Evolutionary conservation across 2,113 vertebrate species (phyloP).

Genomic region (Hydrolagus affinis): DNA sequence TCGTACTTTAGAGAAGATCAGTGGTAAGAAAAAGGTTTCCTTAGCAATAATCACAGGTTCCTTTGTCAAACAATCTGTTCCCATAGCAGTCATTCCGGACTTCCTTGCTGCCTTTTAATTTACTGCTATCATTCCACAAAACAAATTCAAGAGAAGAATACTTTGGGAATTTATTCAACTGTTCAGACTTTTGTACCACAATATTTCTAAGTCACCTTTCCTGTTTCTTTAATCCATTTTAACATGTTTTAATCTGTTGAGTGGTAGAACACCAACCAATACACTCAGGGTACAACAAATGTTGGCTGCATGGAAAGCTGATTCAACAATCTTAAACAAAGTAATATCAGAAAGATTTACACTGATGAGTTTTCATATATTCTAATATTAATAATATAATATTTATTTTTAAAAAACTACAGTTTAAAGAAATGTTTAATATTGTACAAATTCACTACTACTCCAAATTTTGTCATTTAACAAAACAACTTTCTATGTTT

Average conservation of each 20-base stretch:
- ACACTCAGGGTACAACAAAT: background rate
- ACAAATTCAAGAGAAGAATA: slow-evolving; percentile 15
- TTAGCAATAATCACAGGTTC: slow-evolving; percentile 22
- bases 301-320: background rate
- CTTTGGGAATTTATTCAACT: slow-evolving; percentile 21
- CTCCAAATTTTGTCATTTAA: too few relatives aligned
- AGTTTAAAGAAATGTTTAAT: background rate
- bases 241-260: background rate
- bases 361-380: background rate
- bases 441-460: background rate
- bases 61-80: background rate
- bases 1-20: background rate
- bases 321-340: background rate
- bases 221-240: background rate
- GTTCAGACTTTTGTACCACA: background rate
- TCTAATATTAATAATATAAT: background rate
- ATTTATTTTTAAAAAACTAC: background rate
- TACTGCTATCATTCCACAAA: slow-evolving; percentile 21
- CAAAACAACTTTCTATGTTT: background rate
- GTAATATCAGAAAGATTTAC: background rate
- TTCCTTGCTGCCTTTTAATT: slow-evolving; percentile 9
- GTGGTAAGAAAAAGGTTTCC: slow-evolving; percentile 14
- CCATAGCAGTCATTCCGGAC: background rate
- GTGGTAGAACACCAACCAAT: background rate
- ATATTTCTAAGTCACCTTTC: background rate